Percentiles rank a stretch among this genome's conserved stretches.
phyloP scores from a whole-genome alignment of 1,140 invertebrate species.

The Macrobrachium rosenbergii region DNA sequence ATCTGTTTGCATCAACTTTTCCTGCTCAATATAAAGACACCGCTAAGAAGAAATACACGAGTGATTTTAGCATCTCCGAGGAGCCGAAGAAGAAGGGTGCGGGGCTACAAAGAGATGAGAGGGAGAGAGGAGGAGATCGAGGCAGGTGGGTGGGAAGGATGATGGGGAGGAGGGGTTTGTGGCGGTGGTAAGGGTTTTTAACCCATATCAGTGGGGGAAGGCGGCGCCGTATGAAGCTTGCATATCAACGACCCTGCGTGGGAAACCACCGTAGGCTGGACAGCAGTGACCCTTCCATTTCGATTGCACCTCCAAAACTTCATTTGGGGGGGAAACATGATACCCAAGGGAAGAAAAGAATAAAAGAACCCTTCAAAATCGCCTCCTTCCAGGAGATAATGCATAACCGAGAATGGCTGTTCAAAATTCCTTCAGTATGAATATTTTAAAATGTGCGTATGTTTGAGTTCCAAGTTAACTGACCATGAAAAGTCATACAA shows the following conservation, averaged over 20 bases:
- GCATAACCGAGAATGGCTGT: no score
- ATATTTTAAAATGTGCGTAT: no score
- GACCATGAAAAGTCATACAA: no score
- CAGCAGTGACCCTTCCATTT: not conserved
- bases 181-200: not conserved
- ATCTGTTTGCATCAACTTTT: no score
- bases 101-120: not conserved
- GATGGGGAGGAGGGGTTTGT: not conserved
- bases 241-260: constrained; percentile 28
- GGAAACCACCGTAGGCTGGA: constrained; percentile 14
- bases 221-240: constrained; percentile 1
- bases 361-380: no score
- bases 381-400: no score
- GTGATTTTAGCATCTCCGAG: no score
- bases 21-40: no score
- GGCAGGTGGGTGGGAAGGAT: not conserved
- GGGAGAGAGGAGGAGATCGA: not conserved
- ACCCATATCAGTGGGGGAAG: not conserved
- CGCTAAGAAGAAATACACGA: no score
- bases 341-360: no score
- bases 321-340: not conserved
- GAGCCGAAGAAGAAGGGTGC: not conserved
- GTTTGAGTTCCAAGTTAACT: no score
- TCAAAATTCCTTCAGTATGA: no score
- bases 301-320: not conserved